A percentile compares a stretch with the other conserved stretches of the same genome.
Evolutionary conservation across 2,113 vertebrate species (phyloP).

Genomic region (Microtus montanus): DNA sequence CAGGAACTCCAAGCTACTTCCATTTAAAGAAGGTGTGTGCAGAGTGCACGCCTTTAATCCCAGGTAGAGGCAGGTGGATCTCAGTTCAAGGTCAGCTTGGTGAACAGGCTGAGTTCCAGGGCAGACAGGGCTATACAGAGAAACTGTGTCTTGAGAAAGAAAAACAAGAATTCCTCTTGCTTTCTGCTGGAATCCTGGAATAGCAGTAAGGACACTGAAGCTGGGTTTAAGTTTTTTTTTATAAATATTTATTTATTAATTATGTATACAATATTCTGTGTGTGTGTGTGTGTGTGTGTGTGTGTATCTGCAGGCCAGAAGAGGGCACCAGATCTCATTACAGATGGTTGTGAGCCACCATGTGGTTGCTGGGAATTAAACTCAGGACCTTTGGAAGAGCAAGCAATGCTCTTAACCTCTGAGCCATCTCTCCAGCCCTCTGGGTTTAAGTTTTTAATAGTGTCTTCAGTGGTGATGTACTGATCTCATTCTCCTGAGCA

Average conservation of each 20-base stretch:
- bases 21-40: not conserved
- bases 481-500: not conserved
- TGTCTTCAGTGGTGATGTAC: not conserved
- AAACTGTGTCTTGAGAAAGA: not conserved
- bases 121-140: not conserved
- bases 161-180: not conserved
- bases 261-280: too few relatives aligned
- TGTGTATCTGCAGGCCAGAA: too few relatives aligned
- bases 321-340: too few relatives aligned
- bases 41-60: not conserved
- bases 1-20: not conserved
- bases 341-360: too few relatives aligned
- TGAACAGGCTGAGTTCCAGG: not conserved
- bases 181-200: not conserved
- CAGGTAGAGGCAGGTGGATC: not conserved
- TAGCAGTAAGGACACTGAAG: not conserved
- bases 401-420: too few relatives aligned
- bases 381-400: too few relatives aligned
- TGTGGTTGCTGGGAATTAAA: too few relatives aligned
- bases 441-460: too few relatives aligned
- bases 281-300: too few relatives aligned
- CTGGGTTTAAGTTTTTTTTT: not conserved
- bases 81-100: not conserved
- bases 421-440: too few relatives aligned
- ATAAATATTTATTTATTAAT: too few relatives aligned